phyloP scores from a whole-genome alignment of 2,797 vertebrate genomes.

The Chrysocyon brachyurus region DNA sequence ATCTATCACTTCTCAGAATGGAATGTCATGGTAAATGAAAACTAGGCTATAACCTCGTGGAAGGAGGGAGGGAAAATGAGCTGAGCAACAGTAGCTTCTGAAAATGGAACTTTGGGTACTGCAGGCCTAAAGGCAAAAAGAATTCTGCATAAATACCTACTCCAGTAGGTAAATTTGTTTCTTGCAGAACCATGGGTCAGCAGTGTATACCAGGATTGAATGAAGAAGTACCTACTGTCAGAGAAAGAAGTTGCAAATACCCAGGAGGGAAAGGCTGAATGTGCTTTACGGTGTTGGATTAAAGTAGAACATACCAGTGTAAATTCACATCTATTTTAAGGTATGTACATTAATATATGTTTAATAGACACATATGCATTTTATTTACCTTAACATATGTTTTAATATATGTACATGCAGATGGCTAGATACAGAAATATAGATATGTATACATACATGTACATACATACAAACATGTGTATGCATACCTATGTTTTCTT shows the following conservation, averaged over 20 bases:
- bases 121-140: neutral
- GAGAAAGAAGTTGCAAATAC: neutral
- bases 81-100: neutral
- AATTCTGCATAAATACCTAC: neutral
- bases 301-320: neutral
- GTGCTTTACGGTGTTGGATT: neutral
- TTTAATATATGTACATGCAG: neutral
- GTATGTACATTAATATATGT: neutral
- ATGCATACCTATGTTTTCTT: neutral
- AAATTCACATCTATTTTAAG: neutral
- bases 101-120: neutral
- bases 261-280: neutral
- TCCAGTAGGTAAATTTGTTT: neutral
- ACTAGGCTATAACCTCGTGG: neutral
- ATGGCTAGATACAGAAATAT: neutral
- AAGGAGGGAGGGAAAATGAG: neutral
- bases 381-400: neutral
- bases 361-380: neutral
- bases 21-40: neutral
- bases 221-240: neutral
- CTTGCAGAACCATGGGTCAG: neutral
- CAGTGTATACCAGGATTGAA: neutral
- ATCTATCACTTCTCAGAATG: neutral
- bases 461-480: no score
- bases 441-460: neutral